Conservation (phyloP, 2,888 invertebrate species). For the Pseudolycoriella hygida region DNA sequence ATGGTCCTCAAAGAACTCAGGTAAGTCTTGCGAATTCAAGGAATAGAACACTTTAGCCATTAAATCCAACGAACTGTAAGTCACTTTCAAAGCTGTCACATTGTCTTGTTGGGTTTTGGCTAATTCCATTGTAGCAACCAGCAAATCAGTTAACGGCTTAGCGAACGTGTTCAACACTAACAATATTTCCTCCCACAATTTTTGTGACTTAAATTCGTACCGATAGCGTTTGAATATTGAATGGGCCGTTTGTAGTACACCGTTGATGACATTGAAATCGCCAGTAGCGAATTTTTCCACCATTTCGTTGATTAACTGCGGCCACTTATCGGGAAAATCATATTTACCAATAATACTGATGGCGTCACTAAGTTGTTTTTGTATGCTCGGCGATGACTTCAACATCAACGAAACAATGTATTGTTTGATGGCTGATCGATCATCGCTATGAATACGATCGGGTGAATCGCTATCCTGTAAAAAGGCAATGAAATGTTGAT, state of each 20-base stretch:
- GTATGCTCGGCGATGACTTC: constrained; percentile 73
- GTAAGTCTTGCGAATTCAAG: constrained; percentile 91
- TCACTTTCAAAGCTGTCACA: constrained; percentile 61
- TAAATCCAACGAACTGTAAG: constrained; percentile 74
- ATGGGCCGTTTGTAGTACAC: constrained; percentile 86
- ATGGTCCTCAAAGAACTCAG: constrained; percentile 98
- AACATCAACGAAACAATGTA: constrained; percentile 86
- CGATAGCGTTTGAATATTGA: constrained; percentile 93
- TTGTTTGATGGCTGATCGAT: constrained; percentile 64
- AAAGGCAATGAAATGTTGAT: constrained; percentile 2
- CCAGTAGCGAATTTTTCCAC: constrained; percentile 79
- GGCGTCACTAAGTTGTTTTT: constrained; percentile 88
- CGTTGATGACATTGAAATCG: constrained; percentile 89
- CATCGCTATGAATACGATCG: constrained; percentile 63
- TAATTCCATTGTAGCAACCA: constrained; percentile 75
- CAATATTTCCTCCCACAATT: constrained; percentile 92
- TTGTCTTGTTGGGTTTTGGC: constrained; percentile 62
- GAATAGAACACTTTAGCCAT: constrained; percentile 94
- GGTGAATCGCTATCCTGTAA: constrained; percentile 46
- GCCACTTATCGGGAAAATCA: constrained; percentile 97
- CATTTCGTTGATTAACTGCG: constrained; percentile 80
- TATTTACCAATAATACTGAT: constrained; percentile 90
- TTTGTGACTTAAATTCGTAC: constrained; percentile 87
- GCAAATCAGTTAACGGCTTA: constrained; percentile 79
- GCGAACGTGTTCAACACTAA: constrained; percentile 89